Base-by-base conservation (phyloP, 2,797 vertebrate species). In the Onychomys leucogaster region DNA sequence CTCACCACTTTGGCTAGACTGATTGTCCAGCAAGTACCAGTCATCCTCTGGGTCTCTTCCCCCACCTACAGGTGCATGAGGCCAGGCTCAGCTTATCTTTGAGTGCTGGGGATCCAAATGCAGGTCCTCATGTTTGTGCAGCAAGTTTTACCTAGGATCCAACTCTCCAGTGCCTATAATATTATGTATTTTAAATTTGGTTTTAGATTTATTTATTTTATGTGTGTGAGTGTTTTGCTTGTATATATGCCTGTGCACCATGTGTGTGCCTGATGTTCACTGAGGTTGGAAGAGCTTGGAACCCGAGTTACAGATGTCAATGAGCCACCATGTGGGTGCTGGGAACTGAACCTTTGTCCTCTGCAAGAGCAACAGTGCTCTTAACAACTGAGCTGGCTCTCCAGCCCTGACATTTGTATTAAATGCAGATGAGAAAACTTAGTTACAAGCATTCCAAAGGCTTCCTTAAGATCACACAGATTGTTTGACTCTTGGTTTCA, bases 361-460 rank as follows among this genome's bases (percentile, higher is more conserved):
- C 23, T 63, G 19, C 61, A 85, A n/a, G 63, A 67, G 5, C 19
- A 49, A 65, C 61, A 67, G 3, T 85, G 43, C 61, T 85, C 43
- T 85, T 67, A 67, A 63, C 10, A 67, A 55, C 34, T 87, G 14
- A 69, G 49, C 8, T 13, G 25, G 55, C n/a, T 52, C 34, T 52
- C 34, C 8, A 71, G 46, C 13, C 32, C 84, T 27, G 46, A 57
- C 76, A 34, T 76, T n/a, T 89, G 17, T 55, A 46, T 94, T 92
- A 93, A 27, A 67, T 80, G 71, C 84, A 32, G 11, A 55, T 76
- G 29, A 95, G 89, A 83, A 96, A 94, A 91, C 21, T 65, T 80
- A 92, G 71, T 84, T 55, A 34, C 1, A 76, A 52, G 10, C 34
- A 8, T 75, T 65, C 25, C 55, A 89, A 34, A 96, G 61, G 73